A percentile compares a stretch with the other conserved stretches of the same genome.
phyloP scores from a whole-genome alignment of 2,888 invertebrate species.

The Petrolisthes cinctipes region DNA sequence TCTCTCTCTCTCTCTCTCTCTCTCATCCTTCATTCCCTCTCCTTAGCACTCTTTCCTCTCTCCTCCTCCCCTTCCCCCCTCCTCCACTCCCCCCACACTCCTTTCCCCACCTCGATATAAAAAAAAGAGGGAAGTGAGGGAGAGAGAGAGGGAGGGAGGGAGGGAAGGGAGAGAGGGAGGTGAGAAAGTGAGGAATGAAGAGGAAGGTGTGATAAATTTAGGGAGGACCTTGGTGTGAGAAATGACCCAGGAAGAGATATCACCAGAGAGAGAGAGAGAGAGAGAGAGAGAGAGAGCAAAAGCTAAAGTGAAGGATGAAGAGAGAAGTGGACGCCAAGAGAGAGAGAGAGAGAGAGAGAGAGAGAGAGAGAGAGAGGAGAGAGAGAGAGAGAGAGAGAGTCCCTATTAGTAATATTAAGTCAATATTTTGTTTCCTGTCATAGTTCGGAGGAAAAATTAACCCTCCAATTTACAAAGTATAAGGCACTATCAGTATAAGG shows the following conservation, averaged over 20 bases:
- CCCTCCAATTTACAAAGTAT: no score
- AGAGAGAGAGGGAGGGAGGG: slow-evolving; percentile 12
- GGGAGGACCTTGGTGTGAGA: background rate
- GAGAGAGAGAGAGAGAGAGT: background rate
- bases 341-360: background rate
- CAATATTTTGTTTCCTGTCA: no score
- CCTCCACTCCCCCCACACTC: background rate
- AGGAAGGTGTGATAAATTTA: background rate
- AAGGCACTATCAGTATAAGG: no score
- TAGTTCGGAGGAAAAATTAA: no score
- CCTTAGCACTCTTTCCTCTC: background rate
- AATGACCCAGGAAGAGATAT: background rate
- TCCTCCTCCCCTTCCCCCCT: background rate
- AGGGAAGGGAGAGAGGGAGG: background rate
- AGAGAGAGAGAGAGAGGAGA: background rate
- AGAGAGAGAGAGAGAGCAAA: background rate
- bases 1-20: background rate
- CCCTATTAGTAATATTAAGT: no score
- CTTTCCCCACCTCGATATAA: background rate
- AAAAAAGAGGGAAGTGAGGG: background rate
- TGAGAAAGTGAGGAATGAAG: background rate
- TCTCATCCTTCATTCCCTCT: background rate
- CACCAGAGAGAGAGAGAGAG: background rate
- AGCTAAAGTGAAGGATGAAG: background rate
- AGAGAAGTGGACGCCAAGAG: background rate